Conservation (phyloP, 2,888 invertebrate genomes). For the Notodonta ziczac region DNA sequence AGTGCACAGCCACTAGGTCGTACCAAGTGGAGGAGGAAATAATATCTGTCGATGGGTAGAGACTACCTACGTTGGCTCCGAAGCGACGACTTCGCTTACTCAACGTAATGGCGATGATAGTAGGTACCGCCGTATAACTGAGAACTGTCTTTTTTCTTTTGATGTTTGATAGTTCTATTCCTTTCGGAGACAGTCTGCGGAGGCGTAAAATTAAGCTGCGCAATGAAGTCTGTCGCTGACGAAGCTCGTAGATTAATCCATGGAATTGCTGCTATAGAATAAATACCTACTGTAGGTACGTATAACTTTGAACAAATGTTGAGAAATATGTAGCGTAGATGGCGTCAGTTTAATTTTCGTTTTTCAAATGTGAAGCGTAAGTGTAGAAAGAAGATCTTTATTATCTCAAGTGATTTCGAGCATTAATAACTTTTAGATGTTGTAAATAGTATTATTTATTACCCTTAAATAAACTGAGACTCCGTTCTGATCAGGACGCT, state of each 20-base stretch:
- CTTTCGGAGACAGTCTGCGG: constrained; percentile 17
- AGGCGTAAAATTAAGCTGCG: constrained; percentile 28
- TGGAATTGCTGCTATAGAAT: constrained; percentile 23
- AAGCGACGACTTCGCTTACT: constrained; percentile 54
- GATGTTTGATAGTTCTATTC: constrained; percentile 38
- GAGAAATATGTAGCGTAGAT: constrained; percentile 48
- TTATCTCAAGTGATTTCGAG: not conserved
- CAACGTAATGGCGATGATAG: constrained; percentile 48
- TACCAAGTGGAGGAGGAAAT: constrained; percentile 60
- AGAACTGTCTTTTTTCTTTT: constrained; percentile 36
- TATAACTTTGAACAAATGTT: constrained; percentile 33
- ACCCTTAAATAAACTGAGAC: constrained; percentile 45
- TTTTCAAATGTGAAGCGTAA: too few relatives aligned
- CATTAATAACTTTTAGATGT: not conserved
- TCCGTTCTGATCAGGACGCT: constrained; percentile 42
- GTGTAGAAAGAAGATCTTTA: too few relatives aligned
- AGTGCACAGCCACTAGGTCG: constrained; percentile 63
- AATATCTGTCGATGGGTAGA: constrained; percentile 65
- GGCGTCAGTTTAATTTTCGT: constrained; percentile 29
- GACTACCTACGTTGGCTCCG: constrained; percentile 50
- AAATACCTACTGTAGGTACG: constrained; percentile 35
- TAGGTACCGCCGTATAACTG: constrained; percentile 33
- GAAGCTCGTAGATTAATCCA: constrained; percentile 18
- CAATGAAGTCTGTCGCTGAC: constrained; percentile 21
- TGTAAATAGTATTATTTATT: constrained; percentile 50